Conservation (phyloP, 2,888 invertebrate genomes). For the Psylliodes chrysocephalus region DNA sequence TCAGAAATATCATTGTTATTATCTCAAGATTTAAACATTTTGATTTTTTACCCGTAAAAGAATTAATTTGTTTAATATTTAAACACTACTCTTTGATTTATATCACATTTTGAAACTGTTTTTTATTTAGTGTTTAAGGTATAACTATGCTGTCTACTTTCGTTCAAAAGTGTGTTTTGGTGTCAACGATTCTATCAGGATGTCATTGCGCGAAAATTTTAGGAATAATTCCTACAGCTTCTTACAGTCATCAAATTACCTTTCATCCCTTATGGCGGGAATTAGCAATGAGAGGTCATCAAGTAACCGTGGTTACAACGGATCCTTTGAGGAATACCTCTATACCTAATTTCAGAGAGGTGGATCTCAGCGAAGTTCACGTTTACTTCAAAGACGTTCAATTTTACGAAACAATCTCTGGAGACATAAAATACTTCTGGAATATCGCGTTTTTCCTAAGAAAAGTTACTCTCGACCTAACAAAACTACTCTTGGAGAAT, state of each 20-base stretch:
- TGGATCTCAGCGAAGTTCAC: constrained; percentile 59
- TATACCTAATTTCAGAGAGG: constrained; percentile 61
- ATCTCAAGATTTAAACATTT: constrained; percentile 4
- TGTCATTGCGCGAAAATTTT: constrained; percentile 44
- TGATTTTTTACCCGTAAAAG: neutral
- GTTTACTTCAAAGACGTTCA: constrained; percentile 37
- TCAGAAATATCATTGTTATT: constrained; percentile 10
- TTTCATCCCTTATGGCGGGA: constrained; percentile 63
- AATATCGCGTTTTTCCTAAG: constrained; percentile 4
- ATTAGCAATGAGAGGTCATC: constrained; percentile 64
- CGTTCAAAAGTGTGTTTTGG: too few relatives aligned
- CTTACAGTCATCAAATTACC: constrained; percentile 65
- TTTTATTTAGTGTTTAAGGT: neutral
- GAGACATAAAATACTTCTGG: constrained; percentile 20
- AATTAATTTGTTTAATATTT: neutral
- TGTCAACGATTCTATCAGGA: neutral
- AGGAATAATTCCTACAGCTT: constrained; percentile 45
- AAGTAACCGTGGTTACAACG: constrained; percentile 64
- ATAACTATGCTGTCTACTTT: too few relatives aligned
- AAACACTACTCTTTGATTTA: neutral
- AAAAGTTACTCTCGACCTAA: neutral
- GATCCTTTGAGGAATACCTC: constrained; percentile 61
- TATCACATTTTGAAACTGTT: neutral
- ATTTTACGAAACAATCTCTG: constrained; percentile 30
- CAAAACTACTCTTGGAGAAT: constrained; percentile 6